A percentile compares a stretch with the other conserved stretches of the same genome.
These are phyloP conservation scores for Jaculus jaculus DNA, from an alignment of 2,113 vertebrate genomes.

Conservation along the genomic window DNA sequence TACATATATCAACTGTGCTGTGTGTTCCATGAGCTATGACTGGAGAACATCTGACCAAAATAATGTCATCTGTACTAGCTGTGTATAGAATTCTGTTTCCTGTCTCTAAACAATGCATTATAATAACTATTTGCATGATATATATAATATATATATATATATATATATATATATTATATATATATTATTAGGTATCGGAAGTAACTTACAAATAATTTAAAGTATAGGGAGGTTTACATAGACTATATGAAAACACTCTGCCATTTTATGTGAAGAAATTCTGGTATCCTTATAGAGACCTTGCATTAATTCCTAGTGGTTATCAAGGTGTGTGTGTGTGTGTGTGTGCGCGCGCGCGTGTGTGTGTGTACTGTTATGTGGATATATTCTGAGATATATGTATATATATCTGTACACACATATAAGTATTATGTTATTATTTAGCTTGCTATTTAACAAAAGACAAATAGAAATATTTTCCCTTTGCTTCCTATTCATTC, in stretches of 20 bases:
- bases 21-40: neutral
- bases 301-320: neutral
- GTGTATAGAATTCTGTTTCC: neutral
- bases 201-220: neutral
- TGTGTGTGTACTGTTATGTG: neutral
- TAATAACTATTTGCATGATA: neutral
- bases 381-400: neutral
- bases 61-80: too few relatives aligned
- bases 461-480: neutral
- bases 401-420: neutral
- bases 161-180: too few relatives aligned
- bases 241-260: neutral
- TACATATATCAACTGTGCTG: too few relatives aligned
- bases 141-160: too few relatives aligned
- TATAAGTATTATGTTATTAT: neutral
- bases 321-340: neutral
- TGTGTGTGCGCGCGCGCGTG: neutral
- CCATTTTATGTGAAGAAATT: neutral
- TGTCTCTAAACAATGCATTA: neutral
- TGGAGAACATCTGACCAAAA: neutral
- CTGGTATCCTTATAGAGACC: neutral
- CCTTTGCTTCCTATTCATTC: conserved; percentile 2
- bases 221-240: neutral
- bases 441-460: neutral
- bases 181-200: neutral